Percentiles rank a stretch among this genome's conserved stretches.
phyloP scores from a whole-genome alignment of 2,888 invertebrate species.

The Drosophila nr. perissopoda region DNA sequence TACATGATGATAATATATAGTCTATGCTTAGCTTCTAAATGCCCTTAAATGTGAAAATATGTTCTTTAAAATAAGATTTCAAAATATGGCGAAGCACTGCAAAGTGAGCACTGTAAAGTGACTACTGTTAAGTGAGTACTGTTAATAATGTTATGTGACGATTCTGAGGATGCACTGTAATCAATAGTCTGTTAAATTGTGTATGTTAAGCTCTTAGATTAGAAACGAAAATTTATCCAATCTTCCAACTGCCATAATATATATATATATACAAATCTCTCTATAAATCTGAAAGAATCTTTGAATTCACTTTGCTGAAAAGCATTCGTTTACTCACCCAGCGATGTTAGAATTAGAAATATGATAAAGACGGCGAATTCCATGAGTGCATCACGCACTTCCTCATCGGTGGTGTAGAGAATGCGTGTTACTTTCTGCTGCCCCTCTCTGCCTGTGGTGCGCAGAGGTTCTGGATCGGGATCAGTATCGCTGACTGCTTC shows the following conservation, averaged over 20 bases:
- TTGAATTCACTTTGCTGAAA: background rate
- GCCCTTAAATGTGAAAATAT: background rate
- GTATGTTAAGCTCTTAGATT: background rate
- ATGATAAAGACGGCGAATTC: slow-evolving; percentile 67
- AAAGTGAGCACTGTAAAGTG: background rate
- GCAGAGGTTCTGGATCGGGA: background rate
- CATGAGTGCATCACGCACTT: slow-evolving; percentile 69
- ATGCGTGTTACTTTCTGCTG: slow-evolving; percentile 37
- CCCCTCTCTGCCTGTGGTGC: background rate
- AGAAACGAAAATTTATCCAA: background rate
- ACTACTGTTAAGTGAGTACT: background rate
- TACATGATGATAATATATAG: background rate
- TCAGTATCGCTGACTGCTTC: background rate
- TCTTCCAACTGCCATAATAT: background rate
- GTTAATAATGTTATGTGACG: background rate
- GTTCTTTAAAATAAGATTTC: background rate
- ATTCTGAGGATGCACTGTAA: background rate
- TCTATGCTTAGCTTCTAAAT: background rate
- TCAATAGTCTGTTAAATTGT: background rate
- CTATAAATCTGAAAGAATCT: background rate
- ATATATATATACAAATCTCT: background rate
- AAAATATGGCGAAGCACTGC: background rate
- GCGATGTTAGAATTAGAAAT: slow-evolving; percentile 62
- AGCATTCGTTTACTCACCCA: slow-evolving; percentile 49
- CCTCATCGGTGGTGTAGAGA: slow-evolving; percentile 66